Conservation (phyloP, 2,888 invertebrate species). For the Micropterix aruncella region DNA sequence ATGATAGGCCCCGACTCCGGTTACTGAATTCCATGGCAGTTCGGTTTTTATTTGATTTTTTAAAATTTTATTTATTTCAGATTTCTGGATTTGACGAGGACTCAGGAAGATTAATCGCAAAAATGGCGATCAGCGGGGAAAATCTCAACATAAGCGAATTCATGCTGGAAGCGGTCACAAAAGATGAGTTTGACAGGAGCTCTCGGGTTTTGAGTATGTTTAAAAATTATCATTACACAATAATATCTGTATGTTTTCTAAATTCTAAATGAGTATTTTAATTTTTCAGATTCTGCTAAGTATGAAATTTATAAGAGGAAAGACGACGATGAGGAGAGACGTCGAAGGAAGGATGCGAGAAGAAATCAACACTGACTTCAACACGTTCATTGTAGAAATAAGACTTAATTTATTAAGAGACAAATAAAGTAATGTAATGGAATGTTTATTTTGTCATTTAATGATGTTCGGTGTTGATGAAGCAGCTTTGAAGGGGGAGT, state of each 20-base stretch:
- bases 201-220: constrained; percentile 80
- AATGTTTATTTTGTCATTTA: too few species aligned
- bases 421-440: too few species aligned
- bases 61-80: constrained; percentile 22
- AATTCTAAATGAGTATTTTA: constrained; percentile 8
- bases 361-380: background rate
- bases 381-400: too few species aligned
- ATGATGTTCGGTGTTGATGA: too few species aligned
- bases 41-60: background rate
- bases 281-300: constrained; percentile 48
- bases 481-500: too few species aligned
- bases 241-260: too few species aligned
- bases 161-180: constrained; percentile 61
- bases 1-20: too few species aligned
- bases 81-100: constrained; percentile 75
- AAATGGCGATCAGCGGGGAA: constrained; percentile 52
- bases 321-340: constrained; percentile 24
- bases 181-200: constrained; percentile 65
- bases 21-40: constrained; percentile 1
- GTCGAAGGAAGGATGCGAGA: constrained; percentile 13
- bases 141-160: constrained; percentile 64
- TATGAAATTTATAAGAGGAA: constrained; percentile 54
- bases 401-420: too few species aligned
- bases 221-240: too few species aligned
- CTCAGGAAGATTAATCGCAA: constrained; percentile 62